A percentile compares a stretch with the other conserved stretches of the same genome.
phyloP scores from a whole-genome alignment of 2,888 invertebrate species.

The Suillia variegata region DNA sequence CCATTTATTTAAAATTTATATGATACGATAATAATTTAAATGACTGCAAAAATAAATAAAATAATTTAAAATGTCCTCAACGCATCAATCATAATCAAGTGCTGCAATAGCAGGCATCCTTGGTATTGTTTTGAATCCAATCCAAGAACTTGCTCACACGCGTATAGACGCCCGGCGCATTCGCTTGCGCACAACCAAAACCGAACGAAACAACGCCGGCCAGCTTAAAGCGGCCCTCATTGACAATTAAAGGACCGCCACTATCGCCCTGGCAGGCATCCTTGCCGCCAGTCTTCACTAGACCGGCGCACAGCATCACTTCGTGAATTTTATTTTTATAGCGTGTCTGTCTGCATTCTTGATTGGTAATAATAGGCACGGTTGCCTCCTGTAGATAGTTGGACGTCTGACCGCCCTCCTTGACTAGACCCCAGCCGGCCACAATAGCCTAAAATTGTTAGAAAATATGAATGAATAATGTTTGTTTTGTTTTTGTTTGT shows the following conservation, averaged over 20 bases:
- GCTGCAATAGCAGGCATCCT: slow-evolving; percentile 51
- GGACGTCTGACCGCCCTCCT: slow-evolving; percentile 51
- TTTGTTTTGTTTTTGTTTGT: too few species aligned
- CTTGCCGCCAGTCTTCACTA: slow-evolving; percentile 54
- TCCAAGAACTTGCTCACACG: slow-evolving; percentile 52
- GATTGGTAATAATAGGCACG: slow-evolving; percentile 56
- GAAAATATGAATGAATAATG: background rate
- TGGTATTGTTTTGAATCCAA: slow-evolving; percentile 52
- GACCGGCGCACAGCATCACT: slow-evolving; percentile 59
- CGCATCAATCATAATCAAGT: slow-evolving; percentile 30
- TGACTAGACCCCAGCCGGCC: slow-evolving; percentile 57
- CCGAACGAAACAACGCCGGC: slow-evolving; percentile 58
- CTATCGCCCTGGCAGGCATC: slow-evolving; percentile 61
- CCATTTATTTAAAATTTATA: background rate
- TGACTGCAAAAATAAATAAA: background rate
- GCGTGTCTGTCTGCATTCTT: slow-evolving; percentile 49
- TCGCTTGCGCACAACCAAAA: slow-evolving; percentile 53
- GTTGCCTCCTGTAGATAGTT: slow-evolving; percentile 53
- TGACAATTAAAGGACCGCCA: slow-evolving; percentile 56
- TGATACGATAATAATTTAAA: background rate
- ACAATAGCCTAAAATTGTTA: slow-evolving; percentile 53
- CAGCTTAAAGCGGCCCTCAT: slow-evolving; percentile 49
- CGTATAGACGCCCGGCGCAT: slow-evolving; percentile 58
- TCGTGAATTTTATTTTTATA: slow-evolving; percentile 54
- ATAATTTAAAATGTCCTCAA: background rate